Percentiles rank a stretch among this genome's conserved stretches.
phyloP scores from a whole-genome alignment of 2,888 invertebrate species.

The Stenolophus ochropezus region DNA sequence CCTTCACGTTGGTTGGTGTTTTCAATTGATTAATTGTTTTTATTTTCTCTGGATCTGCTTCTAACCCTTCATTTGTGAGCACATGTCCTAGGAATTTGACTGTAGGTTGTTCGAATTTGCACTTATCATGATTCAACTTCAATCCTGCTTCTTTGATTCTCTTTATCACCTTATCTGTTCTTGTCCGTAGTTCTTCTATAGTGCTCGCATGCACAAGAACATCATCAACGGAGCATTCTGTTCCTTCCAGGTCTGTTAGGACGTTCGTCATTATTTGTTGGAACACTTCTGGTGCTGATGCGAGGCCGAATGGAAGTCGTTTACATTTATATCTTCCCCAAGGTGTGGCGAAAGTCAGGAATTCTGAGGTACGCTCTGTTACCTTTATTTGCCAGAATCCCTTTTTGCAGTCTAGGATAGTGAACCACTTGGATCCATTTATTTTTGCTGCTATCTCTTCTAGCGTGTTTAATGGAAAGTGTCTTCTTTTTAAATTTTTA shows the following conservation, averaged over 20 bases:
- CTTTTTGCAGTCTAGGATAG: conserved; percentile 61
- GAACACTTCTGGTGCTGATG: conserved; percentile 65
- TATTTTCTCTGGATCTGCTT: no score
- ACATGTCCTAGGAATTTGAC: conserved; percentile 48
- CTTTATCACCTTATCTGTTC: conserved; percentile 62
- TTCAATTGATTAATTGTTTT: conserved; percentile 48
- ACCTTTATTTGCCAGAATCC: conserved; percentile 63
- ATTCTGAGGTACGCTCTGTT: conserved; percentile 60
- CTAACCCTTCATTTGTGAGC: no score
- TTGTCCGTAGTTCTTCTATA: conserved; percentile 62
- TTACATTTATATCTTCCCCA: conserved; percentile 63
- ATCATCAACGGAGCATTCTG: conserved; percentile 64
- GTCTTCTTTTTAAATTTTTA: conserved; percentile 48
- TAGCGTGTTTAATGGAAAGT: conserved; percentile 53
- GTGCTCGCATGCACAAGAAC: conserved; percentile 63
- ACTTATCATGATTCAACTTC: conserved; percentile 65
- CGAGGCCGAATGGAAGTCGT: conserved; percentile 64
- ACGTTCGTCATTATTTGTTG: conserved; percentile 63
- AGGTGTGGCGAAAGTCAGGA: conserved; percentile 63
- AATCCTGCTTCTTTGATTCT: conserved; percentile 62
- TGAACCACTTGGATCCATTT: conserved; percentile 54
- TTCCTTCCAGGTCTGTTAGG: conserved; percentile 61
- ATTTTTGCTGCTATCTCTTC: conserved; percentile 53
- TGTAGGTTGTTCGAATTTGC: conserved; percentile 59
- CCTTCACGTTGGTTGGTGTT: conserved; percentile 34